Evolutionary conservation across 2,888 invertebrate genomes (phyloP), one percentile per base, ranked within the genome.

Genomic region (Metellina segmentata): DNA sequence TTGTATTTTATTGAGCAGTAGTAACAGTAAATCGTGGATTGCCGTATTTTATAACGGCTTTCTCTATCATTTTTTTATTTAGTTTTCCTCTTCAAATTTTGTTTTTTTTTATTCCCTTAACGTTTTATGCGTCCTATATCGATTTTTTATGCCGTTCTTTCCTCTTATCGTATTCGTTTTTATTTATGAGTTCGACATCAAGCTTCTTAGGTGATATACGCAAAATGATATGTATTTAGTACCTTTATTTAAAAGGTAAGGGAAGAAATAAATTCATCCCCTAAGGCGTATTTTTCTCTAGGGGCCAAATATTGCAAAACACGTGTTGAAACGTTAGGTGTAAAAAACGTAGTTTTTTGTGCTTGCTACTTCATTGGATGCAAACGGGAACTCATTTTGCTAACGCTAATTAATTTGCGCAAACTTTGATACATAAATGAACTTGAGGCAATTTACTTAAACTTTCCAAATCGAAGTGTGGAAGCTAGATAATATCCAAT

Each of bases 1-100:
- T 74, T 72, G 72, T 81, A 75, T 72, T 81, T 88, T 88, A 88
- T 81, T 88, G 88, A 81, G 74, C 51, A 74, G 81, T 75, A 72
- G 74, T 88, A 88, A 88, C 88, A 88, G 81, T 88, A 88, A 88
- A 88, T 88, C 88, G 74, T 75, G 74, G 81, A 75, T 53, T 74
- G 88, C 81, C 48, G 81, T 74, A 88, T 81, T 81, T 88, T 81
- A 88, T 88, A 74, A 88, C 53, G n/a, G n/a, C 19, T 79, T 19
- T 87, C 52, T 71, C 48, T 72, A 79, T 87, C 51, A 34, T 49
- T 71, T 87, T 77, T 85, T 77, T 77, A 61, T 61, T 61, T 61
- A 61, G 13, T 61, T 61, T 61, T 9, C 61, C 53, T 48, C 75
- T 53, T 77, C 53, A 74, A 83, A 72, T 83, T 49, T 83, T 53